These are phyloP conservation scores for Mesoclemmys tuberculata DNA, from an alignment of 2,113 vertebrate species.

Conservation along the genomic window DNA sequence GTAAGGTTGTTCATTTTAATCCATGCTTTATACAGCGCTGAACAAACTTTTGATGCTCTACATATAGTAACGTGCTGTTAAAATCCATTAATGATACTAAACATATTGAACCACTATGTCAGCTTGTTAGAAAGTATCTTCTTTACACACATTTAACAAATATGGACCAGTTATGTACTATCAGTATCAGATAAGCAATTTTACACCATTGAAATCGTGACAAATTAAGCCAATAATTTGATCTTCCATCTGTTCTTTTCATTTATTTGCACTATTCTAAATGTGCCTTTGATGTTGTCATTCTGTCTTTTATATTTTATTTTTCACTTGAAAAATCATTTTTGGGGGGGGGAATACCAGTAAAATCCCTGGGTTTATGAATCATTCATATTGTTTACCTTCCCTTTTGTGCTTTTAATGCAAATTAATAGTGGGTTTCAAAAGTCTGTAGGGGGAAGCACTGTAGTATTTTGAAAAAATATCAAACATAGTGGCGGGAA, in stretches of 20 bases:
- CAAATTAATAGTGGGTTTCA: neutral
- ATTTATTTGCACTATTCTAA: constrained; percentile 32
- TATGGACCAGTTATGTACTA: neutral
- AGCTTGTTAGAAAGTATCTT: neutral
- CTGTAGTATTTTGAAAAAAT: neutral
- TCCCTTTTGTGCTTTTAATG: neutral
- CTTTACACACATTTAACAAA: neutral
- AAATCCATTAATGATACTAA: neutral
- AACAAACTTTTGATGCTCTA: neutral
- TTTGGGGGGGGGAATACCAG: neutral
- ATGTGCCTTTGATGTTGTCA: constrained; percentile 8
- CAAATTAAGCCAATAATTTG: constrained; percentile 23
- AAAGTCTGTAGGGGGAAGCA: neutral
- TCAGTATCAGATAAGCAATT: neutral
- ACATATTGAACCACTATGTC: neutral
- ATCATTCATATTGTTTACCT: neutral
- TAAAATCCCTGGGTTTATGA: neutral
- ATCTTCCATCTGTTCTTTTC: constrained; percentile 61
- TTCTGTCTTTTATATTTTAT: neutral
- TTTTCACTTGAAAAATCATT: constrained; percentile 32
- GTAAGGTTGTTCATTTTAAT: neutral
- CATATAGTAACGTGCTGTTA: neutral
- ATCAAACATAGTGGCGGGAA: neutral
- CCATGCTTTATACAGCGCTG: neutral
- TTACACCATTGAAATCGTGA: constrained; percentile 6